These are phyloP conservation scores for Natrix natrix DNA, from an alignment of 2,797 vertebrate genomes.

Conservation along the genomic window DNA sequence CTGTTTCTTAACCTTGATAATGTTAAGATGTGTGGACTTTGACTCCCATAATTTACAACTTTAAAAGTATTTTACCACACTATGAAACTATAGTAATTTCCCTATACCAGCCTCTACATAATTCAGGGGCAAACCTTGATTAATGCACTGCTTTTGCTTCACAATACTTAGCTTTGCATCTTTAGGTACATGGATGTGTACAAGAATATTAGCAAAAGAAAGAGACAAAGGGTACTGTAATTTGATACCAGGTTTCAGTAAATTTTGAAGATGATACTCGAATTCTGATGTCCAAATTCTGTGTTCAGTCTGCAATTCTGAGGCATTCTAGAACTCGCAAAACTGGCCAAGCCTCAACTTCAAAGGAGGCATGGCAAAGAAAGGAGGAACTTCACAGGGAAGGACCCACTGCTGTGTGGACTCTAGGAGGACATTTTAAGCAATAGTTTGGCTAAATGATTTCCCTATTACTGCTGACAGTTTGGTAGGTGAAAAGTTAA, in stretches of 20 bases:
- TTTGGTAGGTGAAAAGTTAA: not conserved
- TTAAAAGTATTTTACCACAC: not conserved
- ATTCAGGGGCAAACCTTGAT: not conserved
- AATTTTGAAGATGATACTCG: not conserved
- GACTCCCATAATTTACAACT: not conserved
- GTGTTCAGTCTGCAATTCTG: not conserved
- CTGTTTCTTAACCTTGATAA: not conserved
- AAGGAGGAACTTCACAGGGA: not conserved
- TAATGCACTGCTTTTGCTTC: not conserved
- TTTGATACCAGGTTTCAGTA: not conserved
- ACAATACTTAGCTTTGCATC: not conserved
- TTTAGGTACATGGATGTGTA: not conserved
- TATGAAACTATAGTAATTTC: not conserved
- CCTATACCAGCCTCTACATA: not conserved
- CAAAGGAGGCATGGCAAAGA: not conserved
- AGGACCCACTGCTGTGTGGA: not conserved
- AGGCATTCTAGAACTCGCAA: not conserved
- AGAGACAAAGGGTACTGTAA: not conserved
- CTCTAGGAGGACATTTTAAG: not conserved
- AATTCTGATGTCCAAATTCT: not conserved
- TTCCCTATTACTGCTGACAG: not conserved
- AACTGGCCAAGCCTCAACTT: not conserved
- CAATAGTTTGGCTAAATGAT: not conserved
- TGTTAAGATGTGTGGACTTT: not conserved
- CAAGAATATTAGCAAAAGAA: not conserved